Conservation (phyloP, 2,797 vertebrate species). For the Periophthalmus magnuspinnatus region DNA sequence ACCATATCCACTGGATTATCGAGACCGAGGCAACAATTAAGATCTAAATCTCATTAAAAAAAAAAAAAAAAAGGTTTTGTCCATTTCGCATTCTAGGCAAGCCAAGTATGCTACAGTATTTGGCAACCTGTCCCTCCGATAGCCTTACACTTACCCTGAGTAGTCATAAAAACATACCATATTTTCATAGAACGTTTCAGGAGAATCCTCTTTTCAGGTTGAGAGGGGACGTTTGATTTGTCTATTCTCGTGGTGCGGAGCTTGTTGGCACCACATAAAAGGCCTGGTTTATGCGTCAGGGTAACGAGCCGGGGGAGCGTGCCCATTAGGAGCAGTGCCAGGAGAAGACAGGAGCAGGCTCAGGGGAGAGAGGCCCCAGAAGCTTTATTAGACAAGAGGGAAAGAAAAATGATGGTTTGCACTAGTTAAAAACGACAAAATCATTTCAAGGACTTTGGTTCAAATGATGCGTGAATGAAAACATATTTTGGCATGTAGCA, state of each 20-base stretch:
- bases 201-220: constrained; percentile 31
- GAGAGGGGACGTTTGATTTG: constrained; percentile 45
- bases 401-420: constrained; percentile 13
- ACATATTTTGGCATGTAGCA: neutral
- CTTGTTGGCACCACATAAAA: constrained; percentile 57
- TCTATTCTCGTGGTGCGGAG: constrained; percentile 49
- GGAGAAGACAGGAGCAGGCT: constrained; percentile 31
- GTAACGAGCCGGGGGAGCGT: constrained; percentile 69
- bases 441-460: constrained; percentile 3
- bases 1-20: constrained; percentile 16
- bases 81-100: constrained; percentile 42
- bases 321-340: constrained; percentile 65
- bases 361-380: constrained; percentile 22
- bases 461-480: neutral
- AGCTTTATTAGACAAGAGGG: constrained; percentile 51
- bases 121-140: constrained; percentile 45
- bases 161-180: neutral
- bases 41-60: constrained; percentile 34
- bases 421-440: neutral
- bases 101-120: constrained; percentile 20
- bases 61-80: constrained; percentile 51
- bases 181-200: neutral
- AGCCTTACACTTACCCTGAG: neutral
- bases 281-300: constrained; percentile 60
- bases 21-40: constrained; percentile 24